Evolutionary conservation across 2,113 vertebrate genomes (phyloP).

Genomic region (Pitta sordida): DNA sequence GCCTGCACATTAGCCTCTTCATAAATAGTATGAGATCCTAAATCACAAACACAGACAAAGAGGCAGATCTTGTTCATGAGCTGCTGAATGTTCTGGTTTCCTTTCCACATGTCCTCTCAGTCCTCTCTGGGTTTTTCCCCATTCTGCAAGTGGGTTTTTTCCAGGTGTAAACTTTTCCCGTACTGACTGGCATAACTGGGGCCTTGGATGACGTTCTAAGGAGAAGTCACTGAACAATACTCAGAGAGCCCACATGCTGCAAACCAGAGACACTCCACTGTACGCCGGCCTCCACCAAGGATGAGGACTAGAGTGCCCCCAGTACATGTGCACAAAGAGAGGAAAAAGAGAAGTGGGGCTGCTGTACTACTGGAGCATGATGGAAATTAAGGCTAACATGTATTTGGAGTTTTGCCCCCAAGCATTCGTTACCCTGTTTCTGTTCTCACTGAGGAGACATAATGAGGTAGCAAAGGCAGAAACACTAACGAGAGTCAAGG

Average conservation of each 20-base stretch:
- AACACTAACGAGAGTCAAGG: not conserved
- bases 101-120: not conserved
- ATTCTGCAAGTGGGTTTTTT: rapidly evolving
- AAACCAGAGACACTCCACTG: not conserved
- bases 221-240: not conserved
- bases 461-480: not conserved
- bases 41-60: not conserved
- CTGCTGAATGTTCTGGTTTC: not conserved
- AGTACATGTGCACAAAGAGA: not conserved
- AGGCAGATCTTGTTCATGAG: not conserved
- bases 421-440: not conserved
- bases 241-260: not conserved
- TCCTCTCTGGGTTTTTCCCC: not conserved
- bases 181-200: rapidly evolving
- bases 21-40: not conserved
- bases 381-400: not conserved
- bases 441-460: not conserved
- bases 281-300: not conserved
- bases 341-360: not conserved
- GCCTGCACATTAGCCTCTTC: not conserved
- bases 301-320: rapidly evolving
- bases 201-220: not conserved
- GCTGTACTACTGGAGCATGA: not conserved
- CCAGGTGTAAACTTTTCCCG: not conserved
- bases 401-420: not conserved